phyloP scores from a whole-genome alignment of 2,888 invertebrate genomes.

The Mimachlamys varia region DNA sequence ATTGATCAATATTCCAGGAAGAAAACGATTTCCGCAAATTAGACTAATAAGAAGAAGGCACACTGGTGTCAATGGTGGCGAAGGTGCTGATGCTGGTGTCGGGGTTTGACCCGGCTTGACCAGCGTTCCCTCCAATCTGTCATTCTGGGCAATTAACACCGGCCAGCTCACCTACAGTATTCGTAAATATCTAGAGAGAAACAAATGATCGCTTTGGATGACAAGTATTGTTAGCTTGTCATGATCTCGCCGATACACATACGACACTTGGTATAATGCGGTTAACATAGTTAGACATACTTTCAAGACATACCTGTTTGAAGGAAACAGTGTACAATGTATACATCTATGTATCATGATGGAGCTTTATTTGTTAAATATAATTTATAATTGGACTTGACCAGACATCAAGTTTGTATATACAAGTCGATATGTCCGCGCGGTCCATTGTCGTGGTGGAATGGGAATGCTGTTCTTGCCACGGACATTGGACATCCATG shows the following conservation, averaged over 20 bases:
- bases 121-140: background rate
- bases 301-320: no score
- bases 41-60: background rate
- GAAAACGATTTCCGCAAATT: background rate
- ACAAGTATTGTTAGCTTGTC: background rate
- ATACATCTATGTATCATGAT: background rate
- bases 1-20: background rate
- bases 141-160: conserved; percentile 1
- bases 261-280: background rate
- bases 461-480: background rate
- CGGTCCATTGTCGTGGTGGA: background rate
- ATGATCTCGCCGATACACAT: background rate
- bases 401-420: background rate
- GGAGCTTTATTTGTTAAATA: no score
- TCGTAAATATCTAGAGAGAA: background rate
- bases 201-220: background rate
- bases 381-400: no score
- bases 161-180: background rate
- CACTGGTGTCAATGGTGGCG: background rate
- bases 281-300: background rate
- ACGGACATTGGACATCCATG: background rate
- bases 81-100: background rate
- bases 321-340: background rate
- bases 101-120: background rate
- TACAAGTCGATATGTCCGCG: background rate